These are phyloP conservation scores for Lacerta bilineata DNA, from an alignment of 2,797 vertebrate species.

Conservation along the genomic window DNA sequence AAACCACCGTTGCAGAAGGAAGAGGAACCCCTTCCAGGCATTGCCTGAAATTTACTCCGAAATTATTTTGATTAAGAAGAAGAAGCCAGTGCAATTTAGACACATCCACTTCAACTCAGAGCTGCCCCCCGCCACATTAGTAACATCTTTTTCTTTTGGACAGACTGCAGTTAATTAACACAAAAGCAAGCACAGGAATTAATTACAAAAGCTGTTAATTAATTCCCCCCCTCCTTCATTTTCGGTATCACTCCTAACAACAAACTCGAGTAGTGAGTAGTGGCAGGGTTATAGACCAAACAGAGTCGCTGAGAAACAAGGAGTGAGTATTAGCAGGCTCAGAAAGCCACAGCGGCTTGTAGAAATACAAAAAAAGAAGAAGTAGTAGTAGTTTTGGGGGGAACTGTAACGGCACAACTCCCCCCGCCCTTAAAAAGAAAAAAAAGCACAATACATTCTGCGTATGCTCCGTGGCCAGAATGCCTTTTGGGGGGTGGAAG, in stretches of 20 bases:
- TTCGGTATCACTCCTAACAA: not conserved
- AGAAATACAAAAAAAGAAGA: not conserved
- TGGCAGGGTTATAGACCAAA: not conserved
- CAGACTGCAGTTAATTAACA: conserved; percentile 72
- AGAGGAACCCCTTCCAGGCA: not conserved
- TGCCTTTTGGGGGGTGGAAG: not conserved
- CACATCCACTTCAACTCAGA: conserved; percentile 39
- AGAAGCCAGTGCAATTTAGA: not conserved
- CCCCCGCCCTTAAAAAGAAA: not conserved
- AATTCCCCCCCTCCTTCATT: not conserved
- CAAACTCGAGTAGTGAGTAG: not conserved
- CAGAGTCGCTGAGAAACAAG: no score
- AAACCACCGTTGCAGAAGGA: rapidly evolving
- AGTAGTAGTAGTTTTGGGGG: no score
- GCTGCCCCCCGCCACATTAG: conserved; percentile 51
- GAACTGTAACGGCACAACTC: no score
- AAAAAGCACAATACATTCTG: not conserved
- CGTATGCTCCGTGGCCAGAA: not conserved
- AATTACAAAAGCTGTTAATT: conserved; percentile 65
- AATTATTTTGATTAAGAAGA: conserved; percentile 18
- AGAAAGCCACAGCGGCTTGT: no score
- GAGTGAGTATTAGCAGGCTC: not conserved
- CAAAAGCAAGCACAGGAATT: conserved; percentile 59
- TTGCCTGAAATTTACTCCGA: not conserved
- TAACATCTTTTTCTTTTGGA: conserved; percentile 39